These are phyloP conservation scores for Meandrusa payeni DNA, from an alignment of 2,888 invertebrate genomes.

Conservation along the genomic window DNA sequence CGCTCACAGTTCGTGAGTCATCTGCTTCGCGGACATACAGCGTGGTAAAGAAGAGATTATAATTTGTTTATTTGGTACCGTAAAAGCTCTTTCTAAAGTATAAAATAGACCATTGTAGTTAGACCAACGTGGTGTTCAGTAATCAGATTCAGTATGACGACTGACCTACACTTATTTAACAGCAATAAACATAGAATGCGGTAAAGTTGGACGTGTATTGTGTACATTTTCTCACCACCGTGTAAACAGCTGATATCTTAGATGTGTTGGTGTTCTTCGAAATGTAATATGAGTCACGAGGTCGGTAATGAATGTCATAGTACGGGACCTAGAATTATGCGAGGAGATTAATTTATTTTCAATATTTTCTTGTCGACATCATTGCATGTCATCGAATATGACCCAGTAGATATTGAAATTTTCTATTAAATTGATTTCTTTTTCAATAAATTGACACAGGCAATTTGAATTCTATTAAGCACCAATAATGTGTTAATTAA, in stretches of 20 bases:
- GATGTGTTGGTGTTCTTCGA: slow-evolving; percentile 15
- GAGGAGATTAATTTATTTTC: slow-evolving; percentile 9
- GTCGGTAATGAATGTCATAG: slow-evolving; percentile 49
- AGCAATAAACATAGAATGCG: slow-evolving; percentile 23
- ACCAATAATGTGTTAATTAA: no score
- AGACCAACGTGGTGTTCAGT: background rate
- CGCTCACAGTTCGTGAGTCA: no score
- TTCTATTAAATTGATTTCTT: no score
- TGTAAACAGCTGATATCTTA: slow-evolving; percentile 7
- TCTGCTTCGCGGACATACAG: no score
- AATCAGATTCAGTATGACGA: slow-evolving; percentile 13
- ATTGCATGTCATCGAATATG: background rate
- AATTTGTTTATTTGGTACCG: no score
- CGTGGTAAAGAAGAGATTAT: no score
- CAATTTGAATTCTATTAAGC: no score
- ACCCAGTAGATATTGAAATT: no score
- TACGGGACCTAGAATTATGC: slow-evolving; percentile 40
- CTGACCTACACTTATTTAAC: slow-evolving; percentile 20
- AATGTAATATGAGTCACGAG: slow-evolving; percentile 29
- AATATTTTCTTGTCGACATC: slow-evolving; percentile 9
- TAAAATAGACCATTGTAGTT: no score
- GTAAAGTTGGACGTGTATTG: slow-evolving; percentile 17
- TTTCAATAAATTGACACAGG: no score
- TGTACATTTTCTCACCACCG: slow-evolving; percentile 15
- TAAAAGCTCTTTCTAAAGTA: no score